These are phyloP conservation scores for Pollimyrus isidori DNA, from an alignment of 2,113 vertebrate species.

Conservation along the genomic window DNA sequence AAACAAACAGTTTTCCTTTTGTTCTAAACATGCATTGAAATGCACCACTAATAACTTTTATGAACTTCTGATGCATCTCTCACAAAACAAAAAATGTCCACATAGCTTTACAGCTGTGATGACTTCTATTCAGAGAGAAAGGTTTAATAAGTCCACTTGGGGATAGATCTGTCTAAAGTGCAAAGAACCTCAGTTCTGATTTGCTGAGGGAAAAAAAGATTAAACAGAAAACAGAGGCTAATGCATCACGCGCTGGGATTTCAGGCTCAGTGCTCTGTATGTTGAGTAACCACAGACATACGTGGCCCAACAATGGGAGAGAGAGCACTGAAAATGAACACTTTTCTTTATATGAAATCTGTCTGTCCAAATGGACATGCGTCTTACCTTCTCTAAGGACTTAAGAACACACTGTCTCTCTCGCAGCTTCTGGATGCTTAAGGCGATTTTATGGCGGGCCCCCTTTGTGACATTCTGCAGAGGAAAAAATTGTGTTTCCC, in stretches of 20 bases:
- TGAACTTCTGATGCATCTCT: not conserved
- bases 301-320: not conserved
- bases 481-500: not conserved
- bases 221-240: not conserved
- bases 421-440: conserved; percentile 88
- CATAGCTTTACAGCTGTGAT: not conserved
- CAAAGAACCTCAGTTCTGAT: not conserved
- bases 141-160: not conserved
- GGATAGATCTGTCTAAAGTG: not conserved
- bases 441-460: conserved; percentile 85
- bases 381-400: conserved; percentile 81
- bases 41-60: not conserved
- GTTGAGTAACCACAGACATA: not conserved
- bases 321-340: not conserved
- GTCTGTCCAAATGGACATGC: not conserved
- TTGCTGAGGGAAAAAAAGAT: not conserved
- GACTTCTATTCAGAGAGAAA: not conserved
- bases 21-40: not conserved
- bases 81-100: not conserved
- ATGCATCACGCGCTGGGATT: not conserved
- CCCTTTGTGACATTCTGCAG: conserved; percentile 89
- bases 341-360: not conserved
- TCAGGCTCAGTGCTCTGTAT: not conserved
- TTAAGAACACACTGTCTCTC: conserved; percentile 82
- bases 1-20: not conserved